These are phyloP conservation scores for Agrochola lota DNA, from an alignment of 2,888 invertebrate species.

Conservation along the genomic window DNA sequence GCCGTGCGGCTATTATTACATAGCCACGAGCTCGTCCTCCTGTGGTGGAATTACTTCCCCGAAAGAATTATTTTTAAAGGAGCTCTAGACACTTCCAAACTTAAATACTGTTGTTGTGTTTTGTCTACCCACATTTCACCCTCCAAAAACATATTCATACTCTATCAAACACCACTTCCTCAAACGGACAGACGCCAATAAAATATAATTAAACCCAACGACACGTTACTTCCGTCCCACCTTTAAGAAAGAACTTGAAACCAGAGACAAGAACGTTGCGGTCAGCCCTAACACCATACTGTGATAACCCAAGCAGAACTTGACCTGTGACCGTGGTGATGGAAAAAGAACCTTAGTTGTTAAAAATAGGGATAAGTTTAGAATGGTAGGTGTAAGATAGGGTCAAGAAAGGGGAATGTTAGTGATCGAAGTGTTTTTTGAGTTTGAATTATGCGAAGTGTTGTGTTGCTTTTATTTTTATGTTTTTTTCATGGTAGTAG, in stretches of 20 bases:
- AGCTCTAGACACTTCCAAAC: background rate
- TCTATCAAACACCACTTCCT: slow-evolving; percentile 65
- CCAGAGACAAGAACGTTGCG: slow-evolving; percentile 72
- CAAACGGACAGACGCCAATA: slow-evolving; percentile 70
- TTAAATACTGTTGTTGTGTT: background rate
- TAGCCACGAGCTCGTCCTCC: too few relatives aligned
- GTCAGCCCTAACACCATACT: slow-evolving; percentile 70
- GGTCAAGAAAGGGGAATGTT: slow-evolving; percentile 38
- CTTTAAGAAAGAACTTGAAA: slow-evolving; percentile 77
- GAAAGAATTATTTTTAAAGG: background rate
- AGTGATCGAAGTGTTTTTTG: slow-evolving; percentile 40
- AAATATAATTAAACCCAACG: slow-evolving; percentile 84
- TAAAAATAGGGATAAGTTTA: slow-evolving; percentile 12
- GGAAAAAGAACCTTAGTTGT: background rate
- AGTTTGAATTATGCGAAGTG: slow-evolving; percentile 57
- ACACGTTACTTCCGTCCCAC: slow-evolving; percentile 84
- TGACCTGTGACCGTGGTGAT: slow-evolving; percentile 37
- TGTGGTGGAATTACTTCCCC: background rate
- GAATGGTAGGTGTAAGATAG: slow-evolving; percentile 7
- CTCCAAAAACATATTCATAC: slow-evolving; percentile 11
- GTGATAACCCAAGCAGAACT: slow-evolving; percentile 71
- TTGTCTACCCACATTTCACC: background rate
- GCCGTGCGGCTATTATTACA: too few relatives aligned
- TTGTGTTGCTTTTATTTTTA: slow-evolving; percentile 36
- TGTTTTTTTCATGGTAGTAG: background rate